Evolutionary conservation across 2,888 invertebrate species (phyloP), one percentile per base, ranked within the genome.

Genomic region (Plagodis pulveraria): DNA sequence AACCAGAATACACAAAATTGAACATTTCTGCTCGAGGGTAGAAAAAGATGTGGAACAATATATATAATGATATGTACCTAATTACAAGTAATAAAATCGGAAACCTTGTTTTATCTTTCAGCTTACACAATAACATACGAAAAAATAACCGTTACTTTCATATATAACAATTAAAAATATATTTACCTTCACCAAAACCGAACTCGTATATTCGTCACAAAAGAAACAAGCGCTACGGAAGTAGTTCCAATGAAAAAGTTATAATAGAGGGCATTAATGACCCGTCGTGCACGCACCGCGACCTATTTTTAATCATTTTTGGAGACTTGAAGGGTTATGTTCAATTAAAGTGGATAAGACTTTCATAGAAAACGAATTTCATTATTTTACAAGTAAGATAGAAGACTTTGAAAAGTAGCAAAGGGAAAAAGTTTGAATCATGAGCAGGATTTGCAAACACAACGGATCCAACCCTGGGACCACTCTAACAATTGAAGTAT

Each of bases 271-370:
- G 78, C 72, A 70, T 71, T 87, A 88, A 89, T 83, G 87, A 84
- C 82, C 81, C 70, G 57, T 63, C 68, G 78, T 76, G 81, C 90
- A 87, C 90, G 89, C 87, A 86, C 85, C 79, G 81, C 82, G 87
- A 84, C 86, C 89, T 87, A 91, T 91, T 92, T 92, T 92, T 91
- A 90, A 91, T 89, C 84, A 91, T 92, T 91, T 92, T 91, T 89
- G 87, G 84, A 78, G 71, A 70, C 45, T 65, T 74, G 74, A 86
- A 87, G 89, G 90, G 91, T 89, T 88, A 67, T 61, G 60, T 58
- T 45, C 10, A 2, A 0, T 53, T 63, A 47, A 22, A 73, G 45
- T 82, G 84, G 87, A 86, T 51, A 48, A 0, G 50, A 70, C 74
- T 77, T 75, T 34, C 43, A 0, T 36, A 12, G 43, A 0, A 22